Evolutionary conservation across 2,797 vertebrate genomes (phyloP).

Genomic region (Scolopax rusticola): DNA sequence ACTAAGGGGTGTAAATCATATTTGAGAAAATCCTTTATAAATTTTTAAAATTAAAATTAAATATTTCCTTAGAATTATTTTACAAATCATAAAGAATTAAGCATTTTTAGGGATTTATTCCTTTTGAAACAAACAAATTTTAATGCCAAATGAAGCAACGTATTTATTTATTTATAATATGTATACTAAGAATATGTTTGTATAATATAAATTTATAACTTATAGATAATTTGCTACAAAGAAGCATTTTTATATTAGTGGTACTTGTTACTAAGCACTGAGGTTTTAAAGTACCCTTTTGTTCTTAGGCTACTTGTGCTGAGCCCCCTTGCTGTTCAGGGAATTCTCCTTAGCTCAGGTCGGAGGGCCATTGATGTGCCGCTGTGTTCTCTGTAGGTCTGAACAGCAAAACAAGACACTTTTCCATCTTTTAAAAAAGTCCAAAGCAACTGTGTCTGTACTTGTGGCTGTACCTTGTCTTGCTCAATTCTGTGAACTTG

Average conservation of each 20-base stretch:
- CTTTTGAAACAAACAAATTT: not conserved
- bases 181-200: not conserved
- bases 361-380: not conserved
- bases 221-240: not conserved
- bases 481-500: not conserved
- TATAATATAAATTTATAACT: not conserved
- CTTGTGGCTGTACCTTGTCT: not conserved
- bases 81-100: not conserved
- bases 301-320: not conserved
- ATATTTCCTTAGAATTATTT: not conserved
- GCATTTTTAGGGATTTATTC: not conserved
- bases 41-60: not conserved
- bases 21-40: not conserved
- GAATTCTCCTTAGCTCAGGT: not conserved
- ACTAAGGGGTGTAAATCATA: not conserved
- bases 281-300: not conserved
- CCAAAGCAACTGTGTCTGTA: not conserved
- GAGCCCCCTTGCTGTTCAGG: fast-evolving
- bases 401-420: not conserved
- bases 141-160: not conserved
- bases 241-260: not conserved
- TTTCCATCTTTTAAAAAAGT: not conserved
- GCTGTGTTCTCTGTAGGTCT: not conserved
- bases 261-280: not conserved
- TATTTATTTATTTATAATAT: not conserved